Evolutionary conservation across 1,140 invertebrate species (phyloP).

Genomic region (Ceratina australensis): DNA sequence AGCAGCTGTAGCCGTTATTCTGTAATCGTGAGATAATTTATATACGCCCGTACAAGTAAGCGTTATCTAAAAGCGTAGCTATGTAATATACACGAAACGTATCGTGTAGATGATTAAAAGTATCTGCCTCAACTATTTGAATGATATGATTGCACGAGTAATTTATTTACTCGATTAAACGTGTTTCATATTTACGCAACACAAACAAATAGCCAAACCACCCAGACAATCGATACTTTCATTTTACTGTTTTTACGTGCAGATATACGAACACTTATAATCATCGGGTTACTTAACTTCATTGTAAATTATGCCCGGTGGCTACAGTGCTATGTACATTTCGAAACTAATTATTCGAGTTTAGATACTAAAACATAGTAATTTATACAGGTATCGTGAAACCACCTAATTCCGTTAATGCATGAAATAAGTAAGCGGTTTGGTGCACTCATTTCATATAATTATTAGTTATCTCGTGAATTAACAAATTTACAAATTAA

Average conservation of each 20-base stretch:
- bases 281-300: background rate
- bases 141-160: constrained; percentile 35
- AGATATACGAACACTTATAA: background rate
- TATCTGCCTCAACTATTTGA: constrained; percentile 6
- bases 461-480: too few species aligned
- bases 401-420: too few species aligned
- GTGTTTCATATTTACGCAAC: background rate
- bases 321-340: too few species aligned
- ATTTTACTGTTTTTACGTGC: background rate
- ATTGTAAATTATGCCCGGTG: too few species aligned
- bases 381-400: too few species aligned
- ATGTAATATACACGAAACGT: background rate
- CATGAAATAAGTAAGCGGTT: too few species aligned
- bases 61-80: background rate
- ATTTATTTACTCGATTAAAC: background rate
- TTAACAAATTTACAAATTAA: too few species aligned
- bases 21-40: background rate
- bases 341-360: too few species aligned
- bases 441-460: too few species aligned
- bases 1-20: background rate
- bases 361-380: too few species aligned
- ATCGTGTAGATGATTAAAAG: constrained; percentile 18
- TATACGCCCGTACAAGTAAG: background rate
- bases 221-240: constrained; percentile 1
- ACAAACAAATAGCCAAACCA: background rate